These are phyloP conservation scores for Chironex yamaguchii DNA, from an alignment of 30 jellyfish, hydroid and myxozoan species.

Conservation along the genomic window DNA sequence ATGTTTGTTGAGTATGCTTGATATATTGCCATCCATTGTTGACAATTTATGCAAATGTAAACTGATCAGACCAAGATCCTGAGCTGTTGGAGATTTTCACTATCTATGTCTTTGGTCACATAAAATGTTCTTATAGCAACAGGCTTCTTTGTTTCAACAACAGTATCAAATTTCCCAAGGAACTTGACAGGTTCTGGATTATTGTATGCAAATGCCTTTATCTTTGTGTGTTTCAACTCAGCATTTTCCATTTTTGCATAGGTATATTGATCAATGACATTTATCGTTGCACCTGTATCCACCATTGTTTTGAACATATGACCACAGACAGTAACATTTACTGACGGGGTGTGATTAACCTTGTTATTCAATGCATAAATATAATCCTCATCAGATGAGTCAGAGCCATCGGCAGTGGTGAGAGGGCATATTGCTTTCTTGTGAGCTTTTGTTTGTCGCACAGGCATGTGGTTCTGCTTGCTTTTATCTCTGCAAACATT, in stretches of 20 bases:
- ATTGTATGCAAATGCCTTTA: conserved; percentile 1
- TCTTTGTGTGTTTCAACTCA: background rate
- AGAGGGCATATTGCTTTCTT: background rate
- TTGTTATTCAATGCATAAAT: background rate
- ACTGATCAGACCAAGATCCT: too few relatives aligned
- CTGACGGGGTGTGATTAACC: background rate
- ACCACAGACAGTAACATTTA: conserved; percentile 1
- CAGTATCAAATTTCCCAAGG: conserved; percentile 19
- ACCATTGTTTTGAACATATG: background rate
- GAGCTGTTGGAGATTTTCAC: conserved; percentile 26
- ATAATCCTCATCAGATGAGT: conserved; percentile 5
- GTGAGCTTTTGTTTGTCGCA: background rate
- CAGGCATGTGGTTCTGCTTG: background rate
- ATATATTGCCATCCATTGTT: too few relatives aligned
- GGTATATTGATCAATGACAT: conserved; percentile 10
- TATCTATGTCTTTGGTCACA: background rate
- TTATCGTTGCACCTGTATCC: conserved; percentile 31
- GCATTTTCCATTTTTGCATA: background rate
- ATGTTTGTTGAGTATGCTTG: too few relatives aligned
- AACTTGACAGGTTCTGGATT: background rate
- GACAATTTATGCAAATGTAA: too few relatives aligned
- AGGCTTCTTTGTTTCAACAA: conserved; percentile 2
- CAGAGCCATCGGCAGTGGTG: background rate
- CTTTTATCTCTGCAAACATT: conserved; percentile 16
- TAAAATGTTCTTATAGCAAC: background rate